Evolutionary conservation across 2,113 vertebrate genomes (phyloP).

Genomic region (Chinchilla lanigera): DNA sequence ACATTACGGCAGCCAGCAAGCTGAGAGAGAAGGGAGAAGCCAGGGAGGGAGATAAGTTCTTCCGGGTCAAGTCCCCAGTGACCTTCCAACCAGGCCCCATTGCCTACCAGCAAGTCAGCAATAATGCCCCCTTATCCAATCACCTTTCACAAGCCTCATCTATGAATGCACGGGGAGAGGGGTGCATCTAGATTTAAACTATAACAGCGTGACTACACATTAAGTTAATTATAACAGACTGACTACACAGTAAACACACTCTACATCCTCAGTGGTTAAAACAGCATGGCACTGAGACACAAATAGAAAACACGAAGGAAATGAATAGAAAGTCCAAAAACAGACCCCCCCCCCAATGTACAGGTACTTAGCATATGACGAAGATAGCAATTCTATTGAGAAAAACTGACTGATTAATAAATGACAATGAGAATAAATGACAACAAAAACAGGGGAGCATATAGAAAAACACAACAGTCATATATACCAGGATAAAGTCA

Average conservation of each 20-base stretch:
- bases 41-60: neutral
- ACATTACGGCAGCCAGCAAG: neutral
- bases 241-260: neutral
- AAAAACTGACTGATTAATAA: neutral
- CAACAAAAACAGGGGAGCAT: neutral
- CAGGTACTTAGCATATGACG: neutral
- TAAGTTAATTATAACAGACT: neutral
- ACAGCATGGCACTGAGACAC: neutral
- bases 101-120: neutral
- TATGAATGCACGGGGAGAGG: neutral
- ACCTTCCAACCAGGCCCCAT: neutral
- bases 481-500: neutral
- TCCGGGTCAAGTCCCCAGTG: neutral
- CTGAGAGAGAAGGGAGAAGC: neutral
- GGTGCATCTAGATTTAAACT: neutral
- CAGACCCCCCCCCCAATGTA: neutral
- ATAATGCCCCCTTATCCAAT: neutral
- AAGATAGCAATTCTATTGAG: neutral
- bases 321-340: neutral
- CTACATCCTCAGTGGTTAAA: neutral
- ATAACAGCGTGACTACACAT: neutral
- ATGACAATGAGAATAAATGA: neutral
- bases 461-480: neutral
- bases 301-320: neutral
- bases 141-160: neutral